These are phyloP conservation scores for Calypte anna DNA, from an alignment of 2,113 vertebrate genomes.

Conservation along the genomic window DNA sequence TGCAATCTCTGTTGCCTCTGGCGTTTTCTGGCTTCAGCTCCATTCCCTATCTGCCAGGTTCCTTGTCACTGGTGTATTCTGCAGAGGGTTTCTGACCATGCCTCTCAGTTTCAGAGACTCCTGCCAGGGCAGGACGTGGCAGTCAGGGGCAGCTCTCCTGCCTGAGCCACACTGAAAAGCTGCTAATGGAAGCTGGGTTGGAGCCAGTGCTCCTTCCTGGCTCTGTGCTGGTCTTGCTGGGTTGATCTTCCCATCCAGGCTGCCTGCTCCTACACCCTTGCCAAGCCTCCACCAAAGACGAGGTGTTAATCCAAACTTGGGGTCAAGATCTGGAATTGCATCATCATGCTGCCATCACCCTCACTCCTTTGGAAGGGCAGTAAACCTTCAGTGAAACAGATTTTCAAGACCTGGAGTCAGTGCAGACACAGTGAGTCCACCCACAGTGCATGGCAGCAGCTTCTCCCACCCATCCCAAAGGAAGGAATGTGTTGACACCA, in stretches of 20 bases:
- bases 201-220: not conserved
- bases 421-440: not conserved
- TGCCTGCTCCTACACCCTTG: not conserved
- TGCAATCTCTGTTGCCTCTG: not conserved
- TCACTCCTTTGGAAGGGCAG: not conserved
- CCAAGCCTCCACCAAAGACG: not conserved
- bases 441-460: not conserved
- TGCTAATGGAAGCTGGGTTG: not conserved
- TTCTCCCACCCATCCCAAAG: not conserved
- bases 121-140: rapidly evolving
- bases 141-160: not conserved
- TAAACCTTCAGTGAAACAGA: not conserved
- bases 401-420: not conserved
- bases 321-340: not conserved
- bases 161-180: not conserved
- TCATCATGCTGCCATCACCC: not conserved
- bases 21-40: not conserved
- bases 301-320: not conserved
- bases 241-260: not conserved
- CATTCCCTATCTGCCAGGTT: not conserved
- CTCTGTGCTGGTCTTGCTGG: not conserved
- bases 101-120: not conserved
- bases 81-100: not conserved
- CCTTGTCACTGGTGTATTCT: not conserved
- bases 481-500: not conserved